phyloP scores from a whole-genome alignment of 2,113 vertebrate species.

The Harpagus bidentatus region DNA sequence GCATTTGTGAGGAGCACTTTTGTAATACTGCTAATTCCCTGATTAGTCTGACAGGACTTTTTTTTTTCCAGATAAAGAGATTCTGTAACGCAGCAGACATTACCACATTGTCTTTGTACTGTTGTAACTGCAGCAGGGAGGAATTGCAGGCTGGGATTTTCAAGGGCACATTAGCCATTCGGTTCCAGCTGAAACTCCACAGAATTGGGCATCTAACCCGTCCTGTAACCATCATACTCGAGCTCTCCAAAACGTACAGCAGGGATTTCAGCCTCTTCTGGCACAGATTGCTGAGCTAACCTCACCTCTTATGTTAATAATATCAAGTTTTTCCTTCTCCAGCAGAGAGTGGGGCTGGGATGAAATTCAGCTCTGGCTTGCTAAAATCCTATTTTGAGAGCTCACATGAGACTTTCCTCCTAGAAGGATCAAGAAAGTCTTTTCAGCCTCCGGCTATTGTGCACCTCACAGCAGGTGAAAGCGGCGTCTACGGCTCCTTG shows the following conservation, averaged over 20 bases:
- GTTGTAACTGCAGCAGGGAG: slow-evolving; percentile 38
- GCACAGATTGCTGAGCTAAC: not conserved
- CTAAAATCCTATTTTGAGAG: slow-evolving; percentile 11
- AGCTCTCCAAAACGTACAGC: not conserved
- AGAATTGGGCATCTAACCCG: not conserved
- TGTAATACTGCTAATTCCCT: slow-evolving; percentile 54
- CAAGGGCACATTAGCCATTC: not conserved
- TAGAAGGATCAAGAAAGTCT: not conserved
- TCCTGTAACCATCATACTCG: not conserved
- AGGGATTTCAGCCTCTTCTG: slow-evolving; percentile 15
- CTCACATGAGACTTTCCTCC: not conserved
- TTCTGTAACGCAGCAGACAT: slow-evolving; percentile 59
- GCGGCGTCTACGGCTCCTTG: not conserved
- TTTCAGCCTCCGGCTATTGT: not conserved
- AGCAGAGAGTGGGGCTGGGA: not conserved
- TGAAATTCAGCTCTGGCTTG: slow-evolving; percentile 29
- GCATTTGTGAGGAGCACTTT: slow-evolving; percentile 57
- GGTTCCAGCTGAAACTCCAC: slow-evolving; percentile 18
- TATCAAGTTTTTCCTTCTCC: slow-evolving; percentile 44
- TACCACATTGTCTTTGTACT: slow-evolving; percentile 62
- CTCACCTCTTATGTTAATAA: slow-evolving; percentile 26
- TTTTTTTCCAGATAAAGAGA: slow-evolving; percentile 32
- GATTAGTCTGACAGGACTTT: slow-evolving; percentile 51
- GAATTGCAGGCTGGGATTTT: slow-evolving; percentile 21
- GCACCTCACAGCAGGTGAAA: slow-evolving; percentile 17